Conservation (phyloP, 2,797 vertebrate species). For the Labeo calbasu region DNA sequence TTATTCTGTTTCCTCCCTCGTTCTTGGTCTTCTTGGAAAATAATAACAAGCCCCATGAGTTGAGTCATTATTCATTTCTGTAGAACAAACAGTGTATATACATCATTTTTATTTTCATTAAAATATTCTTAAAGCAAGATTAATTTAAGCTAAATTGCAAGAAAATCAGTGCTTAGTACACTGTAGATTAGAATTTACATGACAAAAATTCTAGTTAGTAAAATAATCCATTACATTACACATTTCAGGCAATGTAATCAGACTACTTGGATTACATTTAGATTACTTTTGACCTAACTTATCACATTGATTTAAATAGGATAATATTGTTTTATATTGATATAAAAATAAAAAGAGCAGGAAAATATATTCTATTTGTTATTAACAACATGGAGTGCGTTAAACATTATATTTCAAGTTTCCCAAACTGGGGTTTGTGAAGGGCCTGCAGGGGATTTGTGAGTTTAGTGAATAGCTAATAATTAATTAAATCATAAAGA, state of each 20-base stretch:
- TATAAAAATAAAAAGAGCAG: neutral
- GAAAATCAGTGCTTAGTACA: neutral
- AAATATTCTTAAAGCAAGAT: neutral
- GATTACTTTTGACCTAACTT: neutral
- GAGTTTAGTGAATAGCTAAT: neutral
- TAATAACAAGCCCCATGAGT: neutral
- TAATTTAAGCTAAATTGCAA: neutral
- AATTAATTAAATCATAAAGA: neutral
- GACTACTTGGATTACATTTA: neutral
- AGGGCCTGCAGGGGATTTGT: neutral
- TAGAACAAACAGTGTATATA: neutral
- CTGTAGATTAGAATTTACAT: neutral
- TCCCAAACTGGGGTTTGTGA: neutral
- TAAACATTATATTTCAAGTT: too few relatives aligned
- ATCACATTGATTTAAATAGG: neutral
- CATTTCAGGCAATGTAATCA: neutral
- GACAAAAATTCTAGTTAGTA: neutral
- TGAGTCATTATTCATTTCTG: neutral
- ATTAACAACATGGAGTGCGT: neutral
- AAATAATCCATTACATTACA: neutral
- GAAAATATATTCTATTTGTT: neutral
- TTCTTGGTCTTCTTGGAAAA: neutral
- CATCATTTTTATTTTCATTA: neutral
- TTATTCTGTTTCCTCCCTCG: neutral
- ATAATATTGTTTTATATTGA: neutral